A percentile compares a stretch with the other conserved stretches of the same genome.
Evolutionary conservation across 2,888 invertebrate species (phyloP).

Genomic region (Tipula unca): DNA sequence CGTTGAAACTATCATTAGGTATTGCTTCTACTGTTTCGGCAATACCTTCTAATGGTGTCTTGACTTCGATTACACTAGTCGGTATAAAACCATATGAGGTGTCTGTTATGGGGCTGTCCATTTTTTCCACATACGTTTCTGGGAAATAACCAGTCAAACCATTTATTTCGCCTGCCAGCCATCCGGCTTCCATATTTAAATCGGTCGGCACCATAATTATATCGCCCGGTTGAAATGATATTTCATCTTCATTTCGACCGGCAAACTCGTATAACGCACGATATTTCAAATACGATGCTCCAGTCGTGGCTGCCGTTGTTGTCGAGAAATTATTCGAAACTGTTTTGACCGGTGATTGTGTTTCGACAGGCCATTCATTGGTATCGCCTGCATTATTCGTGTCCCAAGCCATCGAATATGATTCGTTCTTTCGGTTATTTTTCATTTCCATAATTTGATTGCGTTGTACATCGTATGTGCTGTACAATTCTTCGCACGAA

Average conservation of each 20-base stretch:
- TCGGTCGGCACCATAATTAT: conserved; percentile 70
- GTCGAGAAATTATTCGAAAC: conserved; percentile 28
- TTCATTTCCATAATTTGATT: conserved; percentile 49
- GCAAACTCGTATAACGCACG: conserved; percentile 90
- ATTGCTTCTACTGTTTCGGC: conserved; percentile 59
- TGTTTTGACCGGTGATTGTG: conserved; percentile 31
- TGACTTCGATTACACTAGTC: conserved; percentile 32
- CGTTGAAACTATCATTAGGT: conserved; percentile 32
- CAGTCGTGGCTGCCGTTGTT: conserved; percentile 28
- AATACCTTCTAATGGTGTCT: conserved; percentile 51
- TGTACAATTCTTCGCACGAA: conserved; percentile 59
- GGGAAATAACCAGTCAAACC: conserved; percentile 96
- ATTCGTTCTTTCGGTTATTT: conserved; percentile 43
- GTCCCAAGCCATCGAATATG: conserved; percentile 47
- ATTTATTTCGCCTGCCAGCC: conserved; percentile 86
- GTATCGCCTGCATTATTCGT: conserved; percentile 33
- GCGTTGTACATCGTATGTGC: conserved; percentile 60
- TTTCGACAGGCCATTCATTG: conserved; percentile 46
- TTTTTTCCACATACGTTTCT: conserved; percentile 83
- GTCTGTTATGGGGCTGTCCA: conserved; percentile 40
- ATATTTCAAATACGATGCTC: conserved; percentile 57
- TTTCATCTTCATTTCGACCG: conserved; percentile 85
- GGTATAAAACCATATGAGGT: conserved; percentile 29
- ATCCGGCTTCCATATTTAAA: conserved; percentile 92
- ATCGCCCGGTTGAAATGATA: conserved; percentile 89